Evolutionary conservation across 2,888 invertebrate species (phyloP).

Genomic region (Aspidapion aeneum): DNA sequence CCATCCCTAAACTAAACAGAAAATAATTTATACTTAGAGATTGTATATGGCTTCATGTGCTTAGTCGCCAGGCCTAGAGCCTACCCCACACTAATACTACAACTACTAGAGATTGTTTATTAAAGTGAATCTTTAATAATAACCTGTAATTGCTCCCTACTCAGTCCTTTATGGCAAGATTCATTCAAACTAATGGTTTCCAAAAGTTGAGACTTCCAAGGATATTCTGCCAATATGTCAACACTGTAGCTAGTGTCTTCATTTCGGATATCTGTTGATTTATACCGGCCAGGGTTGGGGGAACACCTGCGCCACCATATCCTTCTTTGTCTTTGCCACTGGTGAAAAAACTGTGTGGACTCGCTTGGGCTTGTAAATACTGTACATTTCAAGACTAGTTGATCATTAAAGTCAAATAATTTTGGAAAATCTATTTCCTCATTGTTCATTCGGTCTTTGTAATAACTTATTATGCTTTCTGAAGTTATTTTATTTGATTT

Average conservation of each 20-base stretch:
- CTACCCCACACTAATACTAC: no score
- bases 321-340: slow-evolving; percentile 72
- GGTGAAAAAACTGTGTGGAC: slow-evolving; percentile 64
- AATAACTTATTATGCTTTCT: slow-evolving; percentile 19
- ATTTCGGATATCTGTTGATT: slow-evolving; percentile 56
- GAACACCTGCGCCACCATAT: slow-evolving; percentile 86
- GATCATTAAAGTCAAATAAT: slow-evolving; percentile 28
- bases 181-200: slow-evolving; percentile 56
- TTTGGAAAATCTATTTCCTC: slow-evolving; percentile 28
- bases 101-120: slow-evolving; percentile 9
- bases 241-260: slow-evolving; percentile 50
- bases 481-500: slow-evolving; percentile 17
- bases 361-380: slow-evolving; percentile 50
- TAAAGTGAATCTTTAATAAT: background rate
- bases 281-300: slow-evolving; percentile 68
- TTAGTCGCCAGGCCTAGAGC: no score
- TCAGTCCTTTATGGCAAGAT: slow-evolving; percentile 30
- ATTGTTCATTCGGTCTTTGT: slow-evolving; percentile 15
- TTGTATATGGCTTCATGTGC: background rate
- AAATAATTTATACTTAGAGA: background rate
- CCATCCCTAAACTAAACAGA: slow-evolving; percentile 43
- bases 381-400: slow-evolving; percentile 43
- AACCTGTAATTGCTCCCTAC: slow-evolving; percentile 34
- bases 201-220: slow-evolving; percentile 58
- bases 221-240: slow-evolving; percentile 63